Percentiles rank a stretch among this genome's conserved stretches.
Conservation (phyloP, 1,140 invertebrate genomes). For the Lepidurus arcticus region DNA sequence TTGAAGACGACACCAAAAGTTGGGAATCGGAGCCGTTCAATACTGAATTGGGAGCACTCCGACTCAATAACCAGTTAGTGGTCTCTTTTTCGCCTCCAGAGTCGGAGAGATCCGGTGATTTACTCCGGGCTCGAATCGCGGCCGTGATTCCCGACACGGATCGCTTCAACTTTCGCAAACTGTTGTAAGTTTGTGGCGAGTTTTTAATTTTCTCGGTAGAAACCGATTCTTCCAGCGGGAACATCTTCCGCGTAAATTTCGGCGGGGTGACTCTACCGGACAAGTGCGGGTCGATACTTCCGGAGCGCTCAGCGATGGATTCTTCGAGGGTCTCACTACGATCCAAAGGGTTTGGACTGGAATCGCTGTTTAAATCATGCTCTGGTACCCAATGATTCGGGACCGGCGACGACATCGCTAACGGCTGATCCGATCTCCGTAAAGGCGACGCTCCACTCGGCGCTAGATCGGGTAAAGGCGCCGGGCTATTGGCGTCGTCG, state of each 20-base stretch:
- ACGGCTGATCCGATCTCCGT: conserved; percentile 35
- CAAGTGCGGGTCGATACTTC: background rate
- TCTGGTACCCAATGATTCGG: conserved; percentile 64
- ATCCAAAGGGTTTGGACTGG: conserved; percentile 16
- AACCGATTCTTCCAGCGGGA: background rate
- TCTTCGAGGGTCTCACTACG: conserved; percentile 25
- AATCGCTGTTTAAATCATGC: conserved; percentile 63
- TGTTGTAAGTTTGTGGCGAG: conserved; percentile 36
- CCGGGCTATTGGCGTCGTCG: conserved; percentile 57
- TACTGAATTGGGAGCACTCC: conserved; percentile 69
- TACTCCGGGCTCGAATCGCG: conserved; percentile 30
- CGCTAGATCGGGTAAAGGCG: conserved; percentile 39
- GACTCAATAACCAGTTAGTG: conserved; percentile 55
- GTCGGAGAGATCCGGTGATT: conserved; percentile 28
- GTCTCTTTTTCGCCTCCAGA: conserved; percentile 33
- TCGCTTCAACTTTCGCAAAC: conserved; percentile 46
- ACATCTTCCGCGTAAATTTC: conserved; percentile 54
- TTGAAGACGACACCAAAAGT: background rate
- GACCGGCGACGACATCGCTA: conserved; percentile 41
- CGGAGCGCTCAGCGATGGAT: conserved; percentile 22
- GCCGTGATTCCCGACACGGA: conserved; percentile 57
- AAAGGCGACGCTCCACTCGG: conserved; percentile 29
- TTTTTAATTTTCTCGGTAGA: background rate
- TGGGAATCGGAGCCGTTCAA: conserved; percentile 47
- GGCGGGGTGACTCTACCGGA: conserved; percentile 43